A percentile compares a stretch with the other conserved stretches of the same genome.
Conservation (phyloP, 2,113 vertebrate species). For the Catharus minimus region DNA sequence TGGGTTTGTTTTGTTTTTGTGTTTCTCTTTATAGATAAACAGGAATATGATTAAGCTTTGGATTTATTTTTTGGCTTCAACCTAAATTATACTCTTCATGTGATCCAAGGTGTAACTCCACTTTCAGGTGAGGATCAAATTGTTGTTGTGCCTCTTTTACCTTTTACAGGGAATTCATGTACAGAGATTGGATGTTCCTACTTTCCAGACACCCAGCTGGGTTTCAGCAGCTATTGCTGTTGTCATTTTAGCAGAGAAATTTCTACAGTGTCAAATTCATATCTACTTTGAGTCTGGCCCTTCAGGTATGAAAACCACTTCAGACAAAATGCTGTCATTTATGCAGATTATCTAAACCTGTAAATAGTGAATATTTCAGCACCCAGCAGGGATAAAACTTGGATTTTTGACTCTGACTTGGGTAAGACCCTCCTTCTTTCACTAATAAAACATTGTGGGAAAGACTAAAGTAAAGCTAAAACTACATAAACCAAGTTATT, state of each 20-base stretch:
- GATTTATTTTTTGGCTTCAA: background rate
- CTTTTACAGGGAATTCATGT: background rate
- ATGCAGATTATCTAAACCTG: background rate
- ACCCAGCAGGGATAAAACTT: background rate
- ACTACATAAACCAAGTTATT: constrained; percentile 10
- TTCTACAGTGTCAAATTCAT: background rate
- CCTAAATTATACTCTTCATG: background rate
- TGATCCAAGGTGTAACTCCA: background rate
- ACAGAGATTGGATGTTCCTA: background rate
- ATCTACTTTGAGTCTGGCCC: background rate
- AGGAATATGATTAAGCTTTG: background rate
- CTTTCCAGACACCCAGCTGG: background rate
- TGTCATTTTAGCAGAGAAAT: background rate
- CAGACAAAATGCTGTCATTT: background rate
- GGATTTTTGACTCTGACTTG: background rate
- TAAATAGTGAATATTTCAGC: background rate
- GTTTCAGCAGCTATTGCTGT: background rate
- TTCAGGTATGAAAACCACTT: background rate
- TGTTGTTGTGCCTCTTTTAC: background rate
- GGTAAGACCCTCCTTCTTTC: background rate
- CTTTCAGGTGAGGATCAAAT: background rate
- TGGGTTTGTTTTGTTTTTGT: background rate
- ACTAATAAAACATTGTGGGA: background rate
- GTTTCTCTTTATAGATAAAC: background rate
- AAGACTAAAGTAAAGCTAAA: background rate